These are phyloP conservation scores for Centroberyx gerrardi DNA, from an alignment of 2,797 vertebrate species.

Conservation along the genomic window DNA sequence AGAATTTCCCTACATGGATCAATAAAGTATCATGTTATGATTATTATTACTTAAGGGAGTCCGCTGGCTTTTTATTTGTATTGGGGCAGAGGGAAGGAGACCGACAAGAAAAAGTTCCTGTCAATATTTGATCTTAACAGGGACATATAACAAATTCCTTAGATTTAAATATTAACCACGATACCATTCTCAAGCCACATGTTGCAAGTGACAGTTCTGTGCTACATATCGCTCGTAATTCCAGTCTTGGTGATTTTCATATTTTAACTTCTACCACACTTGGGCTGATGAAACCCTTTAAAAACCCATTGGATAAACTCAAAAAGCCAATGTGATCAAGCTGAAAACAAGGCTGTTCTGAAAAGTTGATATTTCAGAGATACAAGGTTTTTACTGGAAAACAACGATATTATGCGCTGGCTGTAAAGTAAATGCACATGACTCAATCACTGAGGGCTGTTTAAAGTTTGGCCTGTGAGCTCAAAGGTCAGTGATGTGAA, in stretches of 20 bases:
- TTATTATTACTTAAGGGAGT: slow-evolving; percentile 54
- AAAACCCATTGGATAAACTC: too few relatives aligned
- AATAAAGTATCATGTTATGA: slow-evolving; percentile 60
- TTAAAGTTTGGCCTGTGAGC: neutral
- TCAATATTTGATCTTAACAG: slow-evolving; percentile 40
- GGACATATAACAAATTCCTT: slow-evolving; percentile 20
- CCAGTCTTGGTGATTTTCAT: neutral
- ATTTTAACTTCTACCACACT: too few relatives aligned
- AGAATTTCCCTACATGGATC: slow-evolving; percentile 50
- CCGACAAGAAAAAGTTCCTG: slow-evolving; percentile 22
- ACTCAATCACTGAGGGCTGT: neutral
- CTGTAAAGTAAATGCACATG: neutral
- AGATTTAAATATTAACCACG: slow-evolving; percentile 39
- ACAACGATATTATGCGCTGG: too few relatives aligned
- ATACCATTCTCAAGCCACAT: slow-evolving; percentile 24
- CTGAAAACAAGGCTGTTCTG: too few relatives aligned
- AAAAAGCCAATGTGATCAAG: too few relatives aligned
- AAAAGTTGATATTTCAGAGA: too few relatives aligned
- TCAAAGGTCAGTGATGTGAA: neutral
- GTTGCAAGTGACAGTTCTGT: slow-evolving; percentile 3
- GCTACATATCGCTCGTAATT: neutral
- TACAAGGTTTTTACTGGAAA: too few relatives aligned
- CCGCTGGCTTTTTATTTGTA: slow-evolving; percentile 31
- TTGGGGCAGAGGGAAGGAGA: slow-evolving; percentile 3
- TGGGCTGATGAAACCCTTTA: too few relatives aligned